Base-by-base conservation (phyloP, 1,140 invertebrate species). In the Geopemphigus sp. region DNA sequence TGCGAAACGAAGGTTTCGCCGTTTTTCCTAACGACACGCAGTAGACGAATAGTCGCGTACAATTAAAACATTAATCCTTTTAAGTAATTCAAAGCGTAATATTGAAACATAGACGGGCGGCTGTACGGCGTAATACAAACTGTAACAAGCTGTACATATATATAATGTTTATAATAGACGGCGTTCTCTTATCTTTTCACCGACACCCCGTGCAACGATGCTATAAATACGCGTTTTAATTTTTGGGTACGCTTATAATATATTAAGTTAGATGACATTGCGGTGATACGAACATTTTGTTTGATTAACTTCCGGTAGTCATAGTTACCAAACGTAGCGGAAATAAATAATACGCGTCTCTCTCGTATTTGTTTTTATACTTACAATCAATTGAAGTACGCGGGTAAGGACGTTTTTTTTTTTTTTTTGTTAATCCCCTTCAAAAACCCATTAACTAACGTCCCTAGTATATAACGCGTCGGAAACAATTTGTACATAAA, bases 231-330 rank as follows among this genome's bases (percentile, higher is more conserved):
- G 12, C 14, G 14, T 50, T 50, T 50, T 50, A 50, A 14, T 50
- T 50, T 50, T 50, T 12, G 39, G 47, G 47, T 1, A 50, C 47
- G 14, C 14, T 5, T 12, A 50, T 12, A 50, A 1, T 6, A 50
- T 50, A 50, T 50, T 6, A 6, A 8, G 12, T 50, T 12, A 12
- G 5, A 50, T 50, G 14, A 50, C 54, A 57, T 5, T 24, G 54
- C 54, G 12, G 64, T 70, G 47, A 70, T 70, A 70, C n/a, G 47
- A 72, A 78, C 26, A 19, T 50, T 78, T 61, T 50, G 39, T 78
- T 63, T 78, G 57, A 78, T 63, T 63, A 78, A 63, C 39, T 63
- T 78, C 74, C 74, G 74, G 74, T 78, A 61, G 74, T 61, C 73
- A 61, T 78, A 54, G 57, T 47, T 63, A 78, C 74, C 32, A 19